Evolutionary conservation across 2,113 vertebrate genomes (phyloP), one percentile per base, ranked within the genome.

Genomic region (Oreochromis spilurus): DNA sequence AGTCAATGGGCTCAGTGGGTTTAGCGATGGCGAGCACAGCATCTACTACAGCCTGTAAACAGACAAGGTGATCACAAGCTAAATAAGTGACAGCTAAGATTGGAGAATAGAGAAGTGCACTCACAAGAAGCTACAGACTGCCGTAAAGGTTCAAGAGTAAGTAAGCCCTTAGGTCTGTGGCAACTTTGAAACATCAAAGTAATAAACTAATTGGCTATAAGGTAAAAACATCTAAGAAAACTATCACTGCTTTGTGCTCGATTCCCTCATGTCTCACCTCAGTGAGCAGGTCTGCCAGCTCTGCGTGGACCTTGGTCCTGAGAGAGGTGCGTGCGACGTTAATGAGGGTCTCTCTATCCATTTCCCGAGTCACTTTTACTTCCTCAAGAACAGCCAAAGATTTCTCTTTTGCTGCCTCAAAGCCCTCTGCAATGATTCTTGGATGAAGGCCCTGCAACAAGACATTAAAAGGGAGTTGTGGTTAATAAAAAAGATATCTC

Each of bases 311-410:
- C 94, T 99, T 99, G 24, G 99, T 99, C 58, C 97, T 96, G 2
- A 99, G 97, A 17, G 99, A 99, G 21, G 98, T 99, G 70, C 97
- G 97, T 58, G 98, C 98, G 53, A 99, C 98, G 8, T 97, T 96
- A 4, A 97, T 94, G 21, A 99, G 98, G 0, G 96, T 98, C 94
- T 99, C 98, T 85, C 98, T 95, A 93, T 98, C 98, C 97, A 99
- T 99, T 87, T 98, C 97, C 93, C 92, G 97, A 29, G 96, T 96
- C 60, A 98, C 97, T 93, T 99, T 99, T 45, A 99, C 84, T 83
- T 98, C 97, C 53, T 99, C 99, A 94, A 99, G 91, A 85, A 99
- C 95, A 87, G 97, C 95, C 72, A 99, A 95, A 4, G 98, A 97
- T 85, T 98, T 99, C 5, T 97, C 97, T 89, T 99, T 99, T 2